Evolutionary conservation across 1,140 invertebrate genomes (phyloP).

Genomic region (Aphaenogaster rudis): DNA sequence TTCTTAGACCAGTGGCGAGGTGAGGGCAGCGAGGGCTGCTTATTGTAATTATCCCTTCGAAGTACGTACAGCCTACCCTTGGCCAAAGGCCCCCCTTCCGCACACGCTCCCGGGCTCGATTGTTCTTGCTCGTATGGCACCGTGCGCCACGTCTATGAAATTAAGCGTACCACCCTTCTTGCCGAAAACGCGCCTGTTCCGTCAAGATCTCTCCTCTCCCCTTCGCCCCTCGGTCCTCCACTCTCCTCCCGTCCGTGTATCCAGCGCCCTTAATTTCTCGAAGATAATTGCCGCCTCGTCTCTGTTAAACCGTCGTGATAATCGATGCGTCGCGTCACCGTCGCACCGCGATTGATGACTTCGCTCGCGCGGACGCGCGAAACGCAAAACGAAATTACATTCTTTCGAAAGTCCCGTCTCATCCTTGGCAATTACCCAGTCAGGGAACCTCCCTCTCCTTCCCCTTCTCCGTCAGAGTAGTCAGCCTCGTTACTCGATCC

Average conservation of each 20-base stretch:
- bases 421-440: constrained; percentile 71
- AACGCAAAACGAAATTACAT: constrained; percentile 74
- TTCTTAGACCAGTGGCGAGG: constrained; percentile 74
- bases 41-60: constrained; percentile 78
- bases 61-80: constrained; percentile 72
- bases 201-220: constrained; percentile 69
- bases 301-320: constrained; percentile 66
- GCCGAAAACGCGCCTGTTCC: constrained; percentile 73
- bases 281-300: constrained; percentile 75
- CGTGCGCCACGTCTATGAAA: constrained; percentile 77
- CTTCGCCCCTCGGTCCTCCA: constrained; percentile 9
- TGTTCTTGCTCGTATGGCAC: constrained; percentile 77
- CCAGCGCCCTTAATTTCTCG: constrained; percentile 76
- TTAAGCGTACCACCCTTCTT: constrained; percentile 78
- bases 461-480: not conserved
- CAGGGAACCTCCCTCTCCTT: not conserved
- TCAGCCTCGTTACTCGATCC: constrained; percentile 63
- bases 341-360: constrained; percentile 69
- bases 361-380: constrained; percentile 9
- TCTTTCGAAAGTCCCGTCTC: constrained; percentile 77
- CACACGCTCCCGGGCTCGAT: constrained; percentile 77
- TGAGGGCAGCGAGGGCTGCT: constrained; percentile 75
- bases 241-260: constrained; percentile 37
- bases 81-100: constrained; percentile 66
- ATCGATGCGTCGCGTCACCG: constrained; percentile 51